Evolutionary conservation across 1,140 invertebrate genomes (phyloP), one percentile per base, ranked within the genome.

Genomic region (Drosophila yakuba): DNA sequence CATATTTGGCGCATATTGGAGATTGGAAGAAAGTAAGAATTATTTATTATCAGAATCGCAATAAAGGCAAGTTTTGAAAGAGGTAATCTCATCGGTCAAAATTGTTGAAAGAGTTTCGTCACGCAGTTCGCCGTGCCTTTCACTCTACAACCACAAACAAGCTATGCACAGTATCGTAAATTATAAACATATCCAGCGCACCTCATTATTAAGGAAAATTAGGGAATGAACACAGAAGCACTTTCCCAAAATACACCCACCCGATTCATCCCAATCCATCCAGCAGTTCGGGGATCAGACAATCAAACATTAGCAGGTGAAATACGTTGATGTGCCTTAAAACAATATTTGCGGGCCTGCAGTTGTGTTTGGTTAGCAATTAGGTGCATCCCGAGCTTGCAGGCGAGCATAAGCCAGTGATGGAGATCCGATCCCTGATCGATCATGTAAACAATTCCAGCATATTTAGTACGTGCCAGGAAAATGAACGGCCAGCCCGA

Each of bases 401-500:
- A 55, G 73, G 44, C 51, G 62, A 74, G 56, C 77, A 59, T 68
- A 62, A 54, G 45, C 78, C 77, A 68, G 62, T 63, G 47, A 43
- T 32, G 68, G 62, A 63, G 47, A 43, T 32, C 48, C 44, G 73
- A 57, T 64, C 56, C 41, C 58, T 52, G 78, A 66, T 80, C 69
- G 84, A 72, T 69, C 76, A 74, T 86, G 82, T 90, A 91, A 91
- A 90, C 88, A 90, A 86, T 59, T 63, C 51, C 55, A 75, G 74
- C 52, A 84, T 89, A 89, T 90, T 90, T 90, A 90, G 86, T 90
- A 83, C 57, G 86, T 90, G 86, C 90, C 73, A 83, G 74, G 62
- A 56, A 88, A 90, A 90, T 88, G 59, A 88, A 88, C 84, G 83
- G 81, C 71, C 71, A 43, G 52, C 51, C 15, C 38, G 55, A 61